Evolutionary conservation across 2,888 invertebrate species (phyloP).

Genomic region (Philopedon plagiatum): DNA sequence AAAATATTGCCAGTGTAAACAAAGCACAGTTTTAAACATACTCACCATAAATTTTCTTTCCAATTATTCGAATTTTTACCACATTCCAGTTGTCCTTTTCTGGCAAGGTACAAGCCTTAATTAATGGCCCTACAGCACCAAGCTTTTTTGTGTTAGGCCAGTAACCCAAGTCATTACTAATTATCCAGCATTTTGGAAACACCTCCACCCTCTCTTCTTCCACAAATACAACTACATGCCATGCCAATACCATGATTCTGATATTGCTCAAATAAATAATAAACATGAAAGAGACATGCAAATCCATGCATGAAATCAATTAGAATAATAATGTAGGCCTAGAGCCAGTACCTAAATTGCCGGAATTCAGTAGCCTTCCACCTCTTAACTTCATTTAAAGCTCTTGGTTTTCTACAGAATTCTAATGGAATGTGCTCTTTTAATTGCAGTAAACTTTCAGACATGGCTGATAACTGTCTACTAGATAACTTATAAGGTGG

Average conservation of each 20-base stretch:
- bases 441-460: not conserved
- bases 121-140: not conserved
- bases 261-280: no score
- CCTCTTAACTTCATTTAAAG: constrained; percentile 34
- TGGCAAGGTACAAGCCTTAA: not conserved
- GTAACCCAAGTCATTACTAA: not conserved
- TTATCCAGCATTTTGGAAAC: not conserved
- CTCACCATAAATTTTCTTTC: not conserved
- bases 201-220: not conserved
- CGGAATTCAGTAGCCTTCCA: constrained; percentile 52
- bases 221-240: not conserved
- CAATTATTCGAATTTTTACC: not conserved
- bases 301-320: no score
- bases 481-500: constrained; percentile 15
- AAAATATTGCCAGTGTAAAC: no score
- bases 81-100: not conserved
- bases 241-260: not conserved
- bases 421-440: constrained; percentile 16
- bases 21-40: no score
- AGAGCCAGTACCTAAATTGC: constrained; percentile 46
- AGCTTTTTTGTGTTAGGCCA: not conserved
- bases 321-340: no score
- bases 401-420: constrained; percentile 42
- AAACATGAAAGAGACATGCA: no score
- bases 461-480: constrained; percentile 10